Percentiles rank a stretch among this genome's conserved stretches.
Evolutionary conservation across 2,113 vertebrate species (phyloP).

Genomic region (Lamprologus sp.): DNA sequence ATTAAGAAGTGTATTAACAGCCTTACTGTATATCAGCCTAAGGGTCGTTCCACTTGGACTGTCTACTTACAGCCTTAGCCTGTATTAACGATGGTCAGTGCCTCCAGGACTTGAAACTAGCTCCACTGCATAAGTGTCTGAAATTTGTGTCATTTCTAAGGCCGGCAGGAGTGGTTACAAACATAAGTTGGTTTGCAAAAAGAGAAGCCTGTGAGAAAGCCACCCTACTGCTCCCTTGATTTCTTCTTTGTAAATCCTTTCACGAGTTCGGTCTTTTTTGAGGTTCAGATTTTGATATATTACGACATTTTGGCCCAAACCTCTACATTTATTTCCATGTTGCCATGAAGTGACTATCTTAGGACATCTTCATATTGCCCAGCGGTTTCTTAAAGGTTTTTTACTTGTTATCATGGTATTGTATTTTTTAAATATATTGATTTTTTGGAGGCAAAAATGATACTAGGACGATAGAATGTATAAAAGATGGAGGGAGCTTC

Average conservation of each 20-base stretch:
- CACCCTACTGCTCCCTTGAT: neutral
- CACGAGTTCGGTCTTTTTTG: accelerated
- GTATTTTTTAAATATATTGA: neutral
- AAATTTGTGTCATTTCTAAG: neutral
- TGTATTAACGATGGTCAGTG: neutral
- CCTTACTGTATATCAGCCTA: neutral
- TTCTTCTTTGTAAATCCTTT: neutral
- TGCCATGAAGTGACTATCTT: neutral
- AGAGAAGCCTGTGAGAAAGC: neutral
- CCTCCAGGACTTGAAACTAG: neutral
- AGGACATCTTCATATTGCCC: neutral
- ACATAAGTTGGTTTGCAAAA: neutral
- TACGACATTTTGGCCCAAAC: neutral
- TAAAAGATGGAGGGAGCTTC: neutral
- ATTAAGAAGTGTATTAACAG: neutral
- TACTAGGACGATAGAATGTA: neutral
- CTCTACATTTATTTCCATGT: neutral
- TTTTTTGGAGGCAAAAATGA: neutral
- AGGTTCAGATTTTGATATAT: neutral
- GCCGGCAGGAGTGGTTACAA: neutral
- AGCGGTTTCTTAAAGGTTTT: accelerated
- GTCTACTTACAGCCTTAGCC: neutral
- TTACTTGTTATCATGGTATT: neutral
- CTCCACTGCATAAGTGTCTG: neutral
- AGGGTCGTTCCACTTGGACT: neutral